These are phyloP conservation scores for Cettia cetti DNA, from an alignment of 2,113 vertebrate genomes.

Conservation along the genomic window DNA sequence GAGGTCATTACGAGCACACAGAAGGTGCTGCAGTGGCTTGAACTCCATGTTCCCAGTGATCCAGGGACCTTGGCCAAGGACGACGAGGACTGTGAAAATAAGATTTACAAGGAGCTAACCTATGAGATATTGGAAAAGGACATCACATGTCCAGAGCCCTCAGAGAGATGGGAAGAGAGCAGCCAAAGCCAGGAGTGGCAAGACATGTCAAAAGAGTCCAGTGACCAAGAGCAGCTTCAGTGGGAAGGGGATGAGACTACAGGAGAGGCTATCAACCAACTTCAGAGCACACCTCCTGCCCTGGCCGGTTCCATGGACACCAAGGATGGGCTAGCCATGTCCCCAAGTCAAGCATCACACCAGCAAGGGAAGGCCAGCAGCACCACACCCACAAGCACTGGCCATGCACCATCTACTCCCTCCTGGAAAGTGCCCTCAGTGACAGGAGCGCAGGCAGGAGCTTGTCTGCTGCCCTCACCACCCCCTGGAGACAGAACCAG, in stretches of 20 bases:
- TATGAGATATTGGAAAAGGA: neutral
- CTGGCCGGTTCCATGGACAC: too few relatives aligned
- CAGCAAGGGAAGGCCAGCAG: fast-evolving
- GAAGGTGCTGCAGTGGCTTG: neutral
- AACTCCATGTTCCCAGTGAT: neutral
- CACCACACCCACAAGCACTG: neutral
- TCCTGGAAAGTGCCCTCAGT: neutral
- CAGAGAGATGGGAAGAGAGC: neutral
- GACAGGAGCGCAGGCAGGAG: neutral
- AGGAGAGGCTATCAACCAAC: neutral
- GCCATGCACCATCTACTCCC: fast-evolving
- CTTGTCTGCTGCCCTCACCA: too few relatives aligned
- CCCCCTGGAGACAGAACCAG: neutral
- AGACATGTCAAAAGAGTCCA: neutral
- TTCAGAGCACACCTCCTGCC: neutral
- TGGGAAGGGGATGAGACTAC: neutral
- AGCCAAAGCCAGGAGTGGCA: neutral
- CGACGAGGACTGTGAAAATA: neutral
- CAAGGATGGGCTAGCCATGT: neutral
- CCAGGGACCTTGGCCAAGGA: neutral
- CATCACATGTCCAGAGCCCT: neutral
- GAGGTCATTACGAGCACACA: neutral
- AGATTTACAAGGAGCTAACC: neutral
- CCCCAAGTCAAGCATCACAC: fast-evolving
- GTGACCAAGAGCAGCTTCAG: neutral